phyloP scores from a whole-genome alignment of 2,888 invertebrate genomes.

The Euplagia quadripunctaria region DNA sequence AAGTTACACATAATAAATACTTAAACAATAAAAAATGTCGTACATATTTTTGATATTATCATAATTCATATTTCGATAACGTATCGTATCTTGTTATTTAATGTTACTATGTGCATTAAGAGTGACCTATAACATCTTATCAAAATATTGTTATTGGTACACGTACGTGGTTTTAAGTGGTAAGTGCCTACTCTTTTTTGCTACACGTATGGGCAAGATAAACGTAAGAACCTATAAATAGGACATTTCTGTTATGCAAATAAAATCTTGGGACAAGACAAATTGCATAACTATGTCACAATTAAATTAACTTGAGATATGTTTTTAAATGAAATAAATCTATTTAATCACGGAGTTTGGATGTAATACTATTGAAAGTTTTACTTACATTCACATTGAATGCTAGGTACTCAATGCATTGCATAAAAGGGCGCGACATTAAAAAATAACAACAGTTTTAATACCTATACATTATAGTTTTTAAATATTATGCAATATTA shows the following conservation, averaged over 20 bases:
- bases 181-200: neutral
- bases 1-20: no score
- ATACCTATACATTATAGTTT: no score
- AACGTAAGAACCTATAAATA: neutral
- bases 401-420: neutral
- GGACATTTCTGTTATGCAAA: neutral
- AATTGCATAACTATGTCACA: neutral
- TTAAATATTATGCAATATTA: no score
- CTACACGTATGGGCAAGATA: neutral
- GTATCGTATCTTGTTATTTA: neutral
- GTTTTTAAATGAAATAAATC: no score
- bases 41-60: neutral
- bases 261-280: neutral
- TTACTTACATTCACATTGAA: neutral
- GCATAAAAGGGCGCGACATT: neutral
- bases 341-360: no score
- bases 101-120: slow-evolving; percentile 2
- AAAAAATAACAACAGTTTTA: no score
- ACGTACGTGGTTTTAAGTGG: neutral
- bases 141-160: neutral
- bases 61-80: neutral
- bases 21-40: no score
- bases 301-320: no score
- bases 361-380: no score
- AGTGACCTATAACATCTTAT: slow-evolving; percentile 4